Evolutionary conservation across 2,113 vertebrate genomes (phyloP).

Genomic region (Psammodynastes pulverulentus): DNA sequence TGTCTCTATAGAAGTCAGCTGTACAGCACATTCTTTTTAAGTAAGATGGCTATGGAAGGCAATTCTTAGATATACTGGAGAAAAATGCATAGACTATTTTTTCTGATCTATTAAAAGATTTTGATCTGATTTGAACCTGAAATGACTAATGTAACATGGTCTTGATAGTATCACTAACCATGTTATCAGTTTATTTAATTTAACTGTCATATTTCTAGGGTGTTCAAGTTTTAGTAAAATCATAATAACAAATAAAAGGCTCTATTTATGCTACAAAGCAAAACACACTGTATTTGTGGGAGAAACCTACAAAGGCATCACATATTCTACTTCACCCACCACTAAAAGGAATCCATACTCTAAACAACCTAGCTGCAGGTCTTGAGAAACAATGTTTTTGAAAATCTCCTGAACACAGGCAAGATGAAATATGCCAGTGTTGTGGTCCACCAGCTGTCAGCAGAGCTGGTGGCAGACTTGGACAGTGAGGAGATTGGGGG

Average conservation of each 20-base stretch:
- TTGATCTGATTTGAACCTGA: background rate
- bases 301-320: background rate
- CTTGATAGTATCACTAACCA: background rate
- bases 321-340: background rate
- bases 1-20: background rate
- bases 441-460: too few relatives aligned
- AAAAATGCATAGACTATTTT: background rate
- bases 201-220: background rate
- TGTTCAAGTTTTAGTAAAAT: background rate
- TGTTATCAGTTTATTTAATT: background rate
- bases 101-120: background rate
- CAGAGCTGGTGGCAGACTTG: too few relatives aligned
- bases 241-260: background rate
- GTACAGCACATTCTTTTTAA: background rate
- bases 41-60: background rate
- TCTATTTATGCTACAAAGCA: background rate
- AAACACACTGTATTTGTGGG: background rate
- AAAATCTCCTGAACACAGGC: background rate
- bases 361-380: background rate
- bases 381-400: background rate
- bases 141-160: background rate
- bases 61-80: background rate
- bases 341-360: background rate
- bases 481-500: too few relatives aligned
- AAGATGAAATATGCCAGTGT: too few relatives aligned